Percentiles rank a stretch among this genome's conserved stretches.
These are phyloP conservation scores for Fragum sueziense DNA, from an alignment of 2,888 invertebrate genomes.

Conservation along the genomic window DNA sequence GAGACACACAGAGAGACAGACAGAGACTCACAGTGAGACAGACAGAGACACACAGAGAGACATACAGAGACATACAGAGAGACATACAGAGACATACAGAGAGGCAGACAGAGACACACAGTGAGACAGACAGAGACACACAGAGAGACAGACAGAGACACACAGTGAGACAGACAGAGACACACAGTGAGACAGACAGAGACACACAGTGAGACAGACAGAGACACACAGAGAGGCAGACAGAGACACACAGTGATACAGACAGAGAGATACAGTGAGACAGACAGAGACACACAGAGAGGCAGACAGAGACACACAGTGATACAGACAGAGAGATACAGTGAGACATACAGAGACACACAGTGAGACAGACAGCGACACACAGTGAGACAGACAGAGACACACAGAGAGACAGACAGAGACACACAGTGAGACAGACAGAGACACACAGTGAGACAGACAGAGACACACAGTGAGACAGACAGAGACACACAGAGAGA, in stretches of 20 bases:
- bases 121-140: no score
- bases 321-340: neutral
- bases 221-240: neutral
- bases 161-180: neutral
- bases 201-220: neutral
- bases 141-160: no score
- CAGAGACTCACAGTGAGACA: no score
- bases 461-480: neutral
- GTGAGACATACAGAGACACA: neutral
- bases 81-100: no score
- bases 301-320: neutral
- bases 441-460: neutral
- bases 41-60: no score
- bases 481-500: neutral
- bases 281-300: neutral
- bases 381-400: neutral
- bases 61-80: no score
- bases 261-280: neutral
- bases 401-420: neutral
- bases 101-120: no score
- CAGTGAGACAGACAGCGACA: neutral
- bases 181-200: neutral
- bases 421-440: neutral
- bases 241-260: neutral
- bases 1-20: no score